phyloP scores from a whole-genome alignment of 2,888 invertebrate genomes.

The Caenorhabditis becei region DNA sequence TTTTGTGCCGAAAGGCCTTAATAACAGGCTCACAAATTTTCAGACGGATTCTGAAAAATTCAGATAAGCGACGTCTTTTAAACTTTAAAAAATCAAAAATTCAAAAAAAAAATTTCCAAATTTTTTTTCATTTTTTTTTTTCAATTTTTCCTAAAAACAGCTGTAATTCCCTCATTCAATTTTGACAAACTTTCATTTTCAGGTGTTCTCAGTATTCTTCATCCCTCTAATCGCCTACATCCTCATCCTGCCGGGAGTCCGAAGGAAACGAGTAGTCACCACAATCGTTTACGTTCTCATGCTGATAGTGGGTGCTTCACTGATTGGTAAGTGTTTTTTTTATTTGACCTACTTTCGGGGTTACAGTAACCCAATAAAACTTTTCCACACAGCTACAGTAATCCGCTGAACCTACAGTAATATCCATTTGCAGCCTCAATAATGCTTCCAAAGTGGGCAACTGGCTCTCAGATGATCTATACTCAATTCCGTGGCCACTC shows the following conservation, averaged over 20 bases:
- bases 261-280: slow-evolving; percentile 76
- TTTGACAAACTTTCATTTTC: slow-evolving; percentile 7
- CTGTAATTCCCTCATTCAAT: no score
- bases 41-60: no score
- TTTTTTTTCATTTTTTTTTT: no score
- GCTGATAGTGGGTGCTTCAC: slow-evolving; percentile 73
- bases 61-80: no score
- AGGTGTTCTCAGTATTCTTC: slow-evolving; percentile 74
- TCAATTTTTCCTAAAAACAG: not conserved
- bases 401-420: not conserved
- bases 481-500: slow-evolving; percentile 77
- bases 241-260: slow-evolving; percentile 77
- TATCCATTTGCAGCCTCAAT: slow-evolving; percentile 74
- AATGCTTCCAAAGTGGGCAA: slow-evolving; percentile 77
- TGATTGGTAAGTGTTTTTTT: slow-evolving; percentile 73
- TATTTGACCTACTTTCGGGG: no score
- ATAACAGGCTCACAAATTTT: no score
- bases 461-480: slow-evolving; percentile 74
- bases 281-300: slow-evolving; percentile 74
- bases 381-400: not conserved
- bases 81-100: no score
- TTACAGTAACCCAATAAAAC: no score
- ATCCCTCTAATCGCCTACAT: slow-evolving; percentile 79
- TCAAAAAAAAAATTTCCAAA: no score
- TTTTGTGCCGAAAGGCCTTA: no score